Evolutionary conservation across 1,140 invertebrate genomes (phyloP), one percentile per base, ranked within the genome.

Genomic region (Atta cephalotes): DNA sequence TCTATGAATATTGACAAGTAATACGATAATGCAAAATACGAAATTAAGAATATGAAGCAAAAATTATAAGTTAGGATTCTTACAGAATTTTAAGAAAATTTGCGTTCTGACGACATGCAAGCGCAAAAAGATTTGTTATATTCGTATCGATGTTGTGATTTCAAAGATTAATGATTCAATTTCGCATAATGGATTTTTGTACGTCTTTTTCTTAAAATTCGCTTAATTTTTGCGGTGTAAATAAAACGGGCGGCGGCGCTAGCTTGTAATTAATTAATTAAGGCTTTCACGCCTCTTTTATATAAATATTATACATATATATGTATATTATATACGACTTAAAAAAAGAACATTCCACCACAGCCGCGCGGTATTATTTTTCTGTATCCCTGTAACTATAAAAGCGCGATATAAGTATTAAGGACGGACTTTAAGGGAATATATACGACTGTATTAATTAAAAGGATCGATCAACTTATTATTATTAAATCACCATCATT

Each of bases 341-440:
- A 93, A 70, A 68, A 68, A 66, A 39, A 92, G 81, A 92, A 93
- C 91, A 94, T 94, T 95, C 93, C 93, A 94, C 92, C 91, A 92
- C 91, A 89, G 92, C 92, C 90, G 93, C 86, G 89, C 91, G 93
- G 93, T 94, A 94, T 94, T 95, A 95, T 95, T 95, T 95, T 95
- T 95, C 94, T 95, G 94, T 95, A 95, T 94, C 92, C 92, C 93
- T 94, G 93, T 94, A 95, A 94, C 93, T 94, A 94, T 94, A 94
- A 92, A 84, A 66, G 90, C 92, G 88, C 89, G 85, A 90, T 88
- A 93, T 91, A 93, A 93, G 87, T 68, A 82, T 88, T 91, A 89
- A 86, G 68, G 28, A 87, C 45, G 35, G 18, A 89, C 49, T 87
- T 70, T 74, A 65, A 80, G 56, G 28, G 49, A 79, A 85, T 87